Evolutionary conservation across 92 coral and sea anemone species (phyloP).

Genomic region (Parazoanthus swiftii): DNA sequence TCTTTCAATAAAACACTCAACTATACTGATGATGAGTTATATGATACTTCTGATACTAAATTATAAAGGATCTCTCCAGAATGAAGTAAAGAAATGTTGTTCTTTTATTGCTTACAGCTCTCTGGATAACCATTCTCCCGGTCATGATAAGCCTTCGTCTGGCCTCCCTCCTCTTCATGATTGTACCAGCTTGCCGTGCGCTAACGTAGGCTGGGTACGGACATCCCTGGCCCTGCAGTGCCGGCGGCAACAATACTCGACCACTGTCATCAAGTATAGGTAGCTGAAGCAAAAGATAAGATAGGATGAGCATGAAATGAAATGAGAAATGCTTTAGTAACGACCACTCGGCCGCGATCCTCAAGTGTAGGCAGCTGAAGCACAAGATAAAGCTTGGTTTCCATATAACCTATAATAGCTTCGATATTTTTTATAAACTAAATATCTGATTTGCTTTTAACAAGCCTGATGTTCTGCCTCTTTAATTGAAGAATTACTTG

Average conservation of each 20-base stretch:
- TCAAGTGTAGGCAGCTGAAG: too few relatives aligned
- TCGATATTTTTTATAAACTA: too few relatives aligned
- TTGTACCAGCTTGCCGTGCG: constrained; percentile 20
- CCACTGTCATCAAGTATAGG: constrained; percentile 23
- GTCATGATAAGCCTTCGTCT: constrained; percentile 34
- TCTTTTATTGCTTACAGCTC: constrained; percentile 20
- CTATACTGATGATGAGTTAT: too few relatives aligned
- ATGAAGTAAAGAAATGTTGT: neutral
- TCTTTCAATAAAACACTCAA: too few relatives aligned
- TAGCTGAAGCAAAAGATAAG: neutral
- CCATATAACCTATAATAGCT: too few relatives aligned
- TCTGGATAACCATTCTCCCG: constrained; percentile 24
- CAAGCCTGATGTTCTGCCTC: too few relatives aligned
- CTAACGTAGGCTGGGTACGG: constrained; percentile 29
- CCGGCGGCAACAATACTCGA: constrained; percentile 28
- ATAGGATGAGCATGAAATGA: too few relatives aligned
- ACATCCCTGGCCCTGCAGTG: constrained; percentile 20
- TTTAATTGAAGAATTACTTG: too few relatives aligned
- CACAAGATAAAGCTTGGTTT: too few relatives aligned
- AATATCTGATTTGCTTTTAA: too few relatives aligned
- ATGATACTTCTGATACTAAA: neutral
- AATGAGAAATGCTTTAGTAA: too few relatives aligned
- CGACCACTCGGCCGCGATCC: too few relatives aligned
- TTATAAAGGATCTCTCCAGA: neutral
- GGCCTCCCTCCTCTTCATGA: constrained; percentile 39